Conservation (phyloP, 2,113 vertebrate genomes). For the Chaenocephalus aceratus region DNA sequence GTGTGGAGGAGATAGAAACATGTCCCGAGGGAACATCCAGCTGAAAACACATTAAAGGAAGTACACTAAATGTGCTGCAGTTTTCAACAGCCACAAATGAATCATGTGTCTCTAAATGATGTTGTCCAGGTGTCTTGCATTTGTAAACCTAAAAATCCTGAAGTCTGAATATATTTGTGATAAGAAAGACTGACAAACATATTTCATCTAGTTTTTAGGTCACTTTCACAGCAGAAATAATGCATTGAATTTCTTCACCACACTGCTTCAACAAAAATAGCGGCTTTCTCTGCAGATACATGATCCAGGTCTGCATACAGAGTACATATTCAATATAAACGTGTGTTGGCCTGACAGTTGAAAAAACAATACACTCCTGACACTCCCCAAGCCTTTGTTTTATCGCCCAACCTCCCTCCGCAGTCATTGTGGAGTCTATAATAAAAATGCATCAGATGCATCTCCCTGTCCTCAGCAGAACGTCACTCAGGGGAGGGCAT, state of each 20-base stretch:
- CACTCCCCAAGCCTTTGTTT: slow-evolving; percentile 71
- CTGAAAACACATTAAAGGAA: slow-evolving; percentile 49
- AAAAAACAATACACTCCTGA: slow-evolving; percentile 69
- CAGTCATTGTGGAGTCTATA: slow-evolving; percentile 66
- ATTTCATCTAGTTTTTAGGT: slow-evolving; percentile 42
- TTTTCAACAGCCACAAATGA: slow-evolving; percentile 44
- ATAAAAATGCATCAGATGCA: slow-evolving; percentile 81
- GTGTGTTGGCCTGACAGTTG: slow-evolving; percentile 63
- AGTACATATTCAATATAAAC: slow-evolving; percentile 66
- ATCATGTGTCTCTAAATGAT: slow-evolving; percentile 45
- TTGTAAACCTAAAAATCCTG: slow-evolving; percentile 40
- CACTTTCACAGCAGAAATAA: slow-evolving; percentile 44
- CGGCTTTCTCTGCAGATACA: slow-evolving; percentile 65
- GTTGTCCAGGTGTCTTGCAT: slow-evolving; percentile 53
- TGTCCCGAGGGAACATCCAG: slow-evolving; percentile 52
- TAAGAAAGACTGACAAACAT: slow-evolving; percentile 32
- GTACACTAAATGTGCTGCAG: slow-evolving; percentile 42
- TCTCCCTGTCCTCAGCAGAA: slow-evolving; percentile 74
- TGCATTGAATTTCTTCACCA: slow-evolving; percentile 33
- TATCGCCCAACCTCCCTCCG: slow-evolving; percentile 62
- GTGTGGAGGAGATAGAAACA: slow-evolving; percentile 57
- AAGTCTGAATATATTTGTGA: slow-evolving; percentile 38
- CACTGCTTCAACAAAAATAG: slow-evolving; percentile 38
- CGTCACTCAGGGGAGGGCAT: slow-evolving; percentile 73
- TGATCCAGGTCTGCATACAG: slow-evolving; percentile 60